Conservation (phyloP, 2,888 invertebrate species). For the Drosophila mimica region DNA sequence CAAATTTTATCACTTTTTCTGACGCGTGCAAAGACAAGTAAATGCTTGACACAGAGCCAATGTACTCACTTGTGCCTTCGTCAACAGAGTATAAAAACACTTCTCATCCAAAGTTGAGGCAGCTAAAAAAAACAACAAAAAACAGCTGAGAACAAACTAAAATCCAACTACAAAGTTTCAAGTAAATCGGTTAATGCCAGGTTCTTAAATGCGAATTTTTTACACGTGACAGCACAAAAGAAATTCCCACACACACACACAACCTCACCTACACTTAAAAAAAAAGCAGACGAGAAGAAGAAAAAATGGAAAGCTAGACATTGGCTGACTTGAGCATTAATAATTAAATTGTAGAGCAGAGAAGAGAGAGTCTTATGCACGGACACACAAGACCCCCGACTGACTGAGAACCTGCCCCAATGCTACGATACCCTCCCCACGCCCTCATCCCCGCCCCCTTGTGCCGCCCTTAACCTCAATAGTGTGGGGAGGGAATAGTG, state of each 20-base stretch:
- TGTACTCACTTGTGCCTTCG: background rate
- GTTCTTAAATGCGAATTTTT: conserved; percentile 56
- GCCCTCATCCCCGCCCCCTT: background rate
- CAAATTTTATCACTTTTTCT: background rate
- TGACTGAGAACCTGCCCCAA: conserved; percentile 1
- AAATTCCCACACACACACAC: conserved; percentile 32
- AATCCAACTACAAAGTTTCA: conserved; percentile 34
- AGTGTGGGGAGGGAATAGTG: conserved; percentile 60
- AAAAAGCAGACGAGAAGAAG: conserved; percentile 30
- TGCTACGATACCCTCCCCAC: background rate
- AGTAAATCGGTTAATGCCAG: conserved; percentile 52
- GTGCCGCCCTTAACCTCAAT: conserved; percentile 17
- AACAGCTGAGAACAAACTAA: conserved; percentile 1
- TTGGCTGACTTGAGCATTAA: conserved; percentile 67
- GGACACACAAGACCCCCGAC: conserved; percentile 23
- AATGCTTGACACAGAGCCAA: background rate
- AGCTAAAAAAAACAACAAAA: background rate
- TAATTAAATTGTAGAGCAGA: conserved; percentile 69
- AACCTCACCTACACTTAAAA: conserved; percentile 29
- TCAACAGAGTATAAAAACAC: background rate
- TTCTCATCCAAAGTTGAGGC: background rate
- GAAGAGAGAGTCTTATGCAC: conserved; percentile 57
- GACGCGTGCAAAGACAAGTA: background rate
- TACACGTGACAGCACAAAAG: conserved; percentile 45
- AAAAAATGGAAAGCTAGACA: conserved; percentile 53